phyloP scores from a whole-genome alignment of 2,113 vertebrate genomes.

The Macquaria ambigua region DNA sequence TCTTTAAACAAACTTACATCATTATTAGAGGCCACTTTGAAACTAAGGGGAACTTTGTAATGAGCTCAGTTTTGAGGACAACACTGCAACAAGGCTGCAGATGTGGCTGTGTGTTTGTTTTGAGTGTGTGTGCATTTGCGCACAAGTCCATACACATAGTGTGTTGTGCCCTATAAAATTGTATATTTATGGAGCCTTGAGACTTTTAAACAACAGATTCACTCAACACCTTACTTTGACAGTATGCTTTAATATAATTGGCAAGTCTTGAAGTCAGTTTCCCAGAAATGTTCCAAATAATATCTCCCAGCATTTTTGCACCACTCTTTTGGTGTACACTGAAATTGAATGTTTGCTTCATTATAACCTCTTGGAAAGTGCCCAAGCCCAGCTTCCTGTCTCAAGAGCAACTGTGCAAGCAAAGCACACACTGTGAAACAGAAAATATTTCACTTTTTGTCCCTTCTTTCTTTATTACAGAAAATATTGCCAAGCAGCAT shows the following conservation, averaged over 20 bases:
- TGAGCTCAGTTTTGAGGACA: conserved; percentile 44
- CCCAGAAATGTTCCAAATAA: conserved; percentile 64
- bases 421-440: conserved; percentile 40
- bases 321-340: conserved; percentile 37
- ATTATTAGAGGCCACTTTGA: conserved; percentile 42
- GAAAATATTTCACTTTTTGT: conserved; percentile 34
- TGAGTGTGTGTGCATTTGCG: conserved; percentile 7
- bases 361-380: conserved; percentile 69
- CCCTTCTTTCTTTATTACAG: conserved; percentile 31
- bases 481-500: conserved; percentile 45
- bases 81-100: conserved; percentile 21
- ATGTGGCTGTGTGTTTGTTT: conserved; percentile 39
- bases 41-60: conserved; percentile 45
- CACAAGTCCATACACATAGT: neutral
- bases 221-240: conserved; percentile 54
- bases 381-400: conserved; percentile 58
- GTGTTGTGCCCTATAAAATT: conserved; percentile 38
- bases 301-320: conserved; percentile 55
- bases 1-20: conserved; percentile 38
- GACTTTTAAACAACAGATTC: conserved; percentile 51
- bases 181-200: conserved; percentile 53
- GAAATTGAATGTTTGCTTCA: conserved; percentile 73
- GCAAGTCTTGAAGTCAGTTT: conserved; percentile 72
- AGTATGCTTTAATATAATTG: conserved; percentile 75
- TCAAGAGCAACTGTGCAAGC: conserved; percentile 53